Evolutionary conservation across 2,888 invertebrate genomes (phyloP), one percentile per base, ranked within the genome.

Genomic region (Rutpela maculata): DNA sequence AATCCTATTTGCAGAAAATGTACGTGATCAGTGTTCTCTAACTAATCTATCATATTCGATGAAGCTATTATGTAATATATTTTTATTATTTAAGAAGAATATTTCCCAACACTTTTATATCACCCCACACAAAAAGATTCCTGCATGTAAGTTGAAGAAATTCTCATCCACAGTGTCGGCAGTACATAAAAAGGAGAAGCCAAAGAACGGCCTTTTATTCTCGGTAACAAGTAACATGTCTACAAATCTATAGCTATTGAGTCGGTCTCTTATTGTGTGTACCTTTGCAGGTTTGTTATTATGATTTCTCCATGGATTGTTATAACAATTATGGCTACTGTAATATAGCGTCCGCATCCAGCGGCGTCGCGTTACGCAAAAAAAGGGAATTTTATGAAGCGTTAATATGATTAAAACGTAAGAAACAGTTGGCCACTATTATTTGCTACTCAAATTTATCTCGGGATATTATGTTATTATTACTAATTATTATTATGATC

Each of bases 321-420:
- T 86, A 87, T 86, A 86, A 86, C 84, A 83, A 79, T 83, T 84
- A 76, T 84, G 84, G 86, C 85, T 84, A 83, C 84, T 82, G 84
- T 80, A 74, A 59, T 59, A 35, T 26, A 17, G n/a, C 15, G 50
- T 22, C 15, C 22, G 26, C 0, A 67, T 26, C 17, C 67, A 67
- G 18, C 6, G 38, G 50, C 38, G 66, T 15, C 50, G 50, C 7
- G 65, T 12, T 5, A 43, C 6, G 22, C 22, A 17, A 18, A 50
- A 63, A 62, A 31, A 7, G 0, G 11, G 17, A n/a, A 26, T 15
- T 15, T 35, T n/a, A 62, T 15, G 7, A 43, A 43, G 9, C 9
- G 9, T 38, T 9, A 9, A 38, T 11, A 38, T 38, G 38, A 38
- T 38, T 26, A 2, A 26, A 26, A 26, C 6, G 26, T 26, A 4